Conservation (phyloP, 2,888 invertebrate genomes). For the Asteroscopus sphinx region DNA sequence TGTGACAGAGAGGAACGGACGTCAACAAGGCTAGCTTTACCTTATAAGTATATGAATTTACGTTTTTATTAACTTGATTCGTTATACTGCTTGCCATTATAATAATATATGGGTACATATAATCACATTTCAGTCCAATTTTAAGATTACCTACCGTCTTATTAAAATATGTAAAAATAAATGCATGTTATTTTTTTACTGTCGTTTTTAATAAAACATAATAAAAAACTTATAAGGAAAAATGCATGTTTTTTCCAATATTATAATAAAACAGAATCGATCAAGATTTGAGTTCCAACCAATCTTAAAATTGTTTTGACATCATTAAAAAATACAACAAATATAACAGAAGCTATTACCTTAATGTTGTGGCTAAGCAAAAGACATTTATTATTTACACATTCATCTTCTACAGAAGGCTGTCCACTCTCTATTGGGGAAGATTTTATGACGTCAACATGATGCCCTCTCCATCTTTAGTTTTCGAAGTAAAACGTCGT, state of each 20-base stretch:
- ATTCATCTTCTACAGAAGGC: not conserved
- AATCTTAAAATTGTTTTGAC: slow-evolving; percentile 4
- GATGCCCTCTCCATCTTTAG: no score
- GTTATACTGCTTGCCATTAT: slow-evolving; percentile 85
- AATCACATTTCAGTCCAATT: slow-evolving; percentile 76
- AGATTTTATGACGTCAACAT: slow-evolving; percentile 7
- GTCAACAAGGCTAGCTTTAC: slow-evolving; percentile 87
- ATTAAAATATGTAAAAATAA: slow-evolving; percentile 54
- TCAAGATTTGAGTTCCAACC: slow-evolving; percentile 3
- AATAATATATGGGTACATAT: slow-evolving; percentile 83
- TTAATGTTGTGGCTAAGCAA: not conserved
- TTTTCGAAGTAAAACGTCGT: no score
- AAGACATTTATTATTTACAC: not conserved
- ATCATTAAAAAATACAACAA: not conserved
- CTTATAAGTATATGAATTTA: slow-evolving; percentile 87
- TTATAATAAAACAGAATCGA: slow-evolving; percentile 9
- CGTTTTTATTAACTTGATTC: slow-evolving; percentile 88
- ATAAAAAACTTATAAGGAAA: slow-evolving; percentile 38
- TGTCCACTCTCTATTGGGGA: not conserved
- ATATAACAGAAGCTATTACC: no score
- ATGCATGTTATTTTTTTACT: slow-evolving; percentile 42
- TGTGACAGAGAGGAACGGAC: slow-evolving; percentile 77
- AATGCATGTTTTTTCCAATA: slow-evolving; percentile 22
- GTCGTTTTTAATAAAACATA: slow-evolving; percentile 33
- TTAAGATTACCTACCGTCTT: slow-evolving; percentile 67